A percentile compares a stretch with the other conserved stretches of the same genome.
Evolutionary conservation across 1,140 invertebrate species (phyloP).

Genomic region (Cydia pomonella): DNA sequence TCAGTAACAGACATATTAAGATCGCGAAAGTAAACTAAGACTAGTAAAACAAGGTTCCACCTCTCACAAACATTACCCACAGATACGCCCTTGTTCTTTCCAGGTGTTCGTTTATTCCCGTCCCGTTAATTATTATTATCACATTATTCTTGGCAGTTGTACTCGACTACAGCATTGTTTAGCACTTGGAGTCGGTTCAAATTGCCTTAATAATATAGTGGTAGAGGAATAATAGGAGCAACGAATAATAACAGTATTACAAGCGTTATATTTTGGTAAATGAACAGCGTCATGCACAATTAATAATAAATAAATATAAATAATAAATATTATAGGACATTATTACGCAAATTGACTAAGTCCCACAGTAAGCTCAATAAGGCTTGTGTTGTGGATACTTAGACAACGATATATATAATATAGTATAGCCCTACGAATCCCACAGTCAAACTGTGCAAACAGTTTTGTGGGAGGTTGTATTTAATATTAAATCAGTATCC

Average conservation of each 20-base stretch:
- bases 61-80: neutral
- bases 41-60: neutral
- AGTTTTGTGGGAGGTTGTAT: no score
- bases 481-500: no score
- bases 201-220: neutral
- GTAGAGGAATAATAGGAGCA: neutral
- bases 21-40: neutral
- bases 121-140: slow-evolving; percentile 8
- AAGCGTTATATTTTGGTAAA: no score
- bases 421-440: no score
- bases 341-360: no score
- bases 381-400: no score
- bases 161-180: slow-evolving; percentile 1
- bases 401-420: no score
- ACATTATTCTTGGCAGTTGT: slow-evolving; percentile 18
- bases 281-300: no score
- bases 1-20: neutral
- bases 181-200: neutral
- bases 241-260: neutral
- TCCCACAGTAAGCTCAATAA: no score
- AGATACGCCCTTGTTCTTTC: neutral
- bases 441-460: no score
- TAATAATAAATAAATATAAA: no score
- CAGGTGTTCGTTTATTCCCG: neutral
- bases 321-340: no score